These are phyloP conservation scores for Mus musculus DNA, from an alignment of 2,113 vertebrate genomes.

Conservation along the genomic window DNA sequence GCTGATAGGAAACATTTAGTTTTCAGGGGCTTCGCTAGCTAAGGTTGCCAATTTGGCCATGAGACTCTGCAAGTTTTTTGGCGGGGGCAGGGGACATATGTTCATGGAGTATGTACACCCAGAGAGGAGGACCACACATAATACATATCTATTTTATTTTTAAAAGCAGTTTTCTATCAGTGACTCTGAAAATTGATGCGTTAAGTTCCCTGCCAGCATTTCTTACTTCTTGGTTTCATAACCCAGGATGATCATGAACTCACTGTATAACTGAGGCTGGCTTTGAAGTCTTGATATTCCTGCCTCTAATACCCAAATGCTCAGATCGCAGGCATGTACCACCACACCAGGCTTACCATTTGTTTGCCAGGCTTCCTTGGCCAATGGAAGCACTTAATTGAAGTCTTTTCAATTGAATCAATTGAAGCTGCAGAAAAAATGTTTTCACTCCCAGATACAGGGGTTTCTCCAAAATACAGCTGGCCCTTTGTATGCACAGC, in stretches of 20 bases:
- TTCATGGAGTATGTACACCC: not conserved
- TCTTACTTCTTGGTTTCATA: not conserved
- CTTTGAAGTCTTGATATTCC: not conserved
- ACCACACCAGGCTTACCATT: not conserved
- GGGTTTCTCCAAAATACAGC: not conserved
- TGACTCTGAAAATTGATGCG: not conserved
- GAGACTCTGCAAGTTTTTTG: not conserved
- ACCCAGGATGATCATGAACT: not conserved
- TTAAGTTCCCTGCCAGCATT: not conserved
- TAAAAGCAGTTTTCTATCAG: not conserved
- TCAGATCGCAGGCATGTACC: not conserved
- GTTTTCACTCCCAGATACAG: not conserved
- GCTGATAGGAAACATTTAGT: not conserved
- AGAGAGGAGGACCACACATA: not conserved
- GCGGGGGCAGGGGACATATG: not conserved
- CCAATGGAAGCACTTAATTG: not conserved
- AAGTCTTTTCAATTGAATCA: not conserved
- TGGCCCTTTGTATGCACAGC: no score
- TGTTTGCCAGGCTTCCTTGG: not conserved
- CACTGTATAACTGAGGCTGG: not conserved
- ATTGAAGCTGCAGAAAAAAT: not conserved
- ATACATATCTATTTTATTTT: not conserved
- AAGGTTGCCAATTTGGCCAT: not conserved
- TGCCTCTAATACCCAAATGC: no score
- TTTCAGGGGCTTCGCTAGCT: not conserved